Conservation (phyloP, 2,797 vertebrate species). For the Coranthus polyacanthus region DNA sequence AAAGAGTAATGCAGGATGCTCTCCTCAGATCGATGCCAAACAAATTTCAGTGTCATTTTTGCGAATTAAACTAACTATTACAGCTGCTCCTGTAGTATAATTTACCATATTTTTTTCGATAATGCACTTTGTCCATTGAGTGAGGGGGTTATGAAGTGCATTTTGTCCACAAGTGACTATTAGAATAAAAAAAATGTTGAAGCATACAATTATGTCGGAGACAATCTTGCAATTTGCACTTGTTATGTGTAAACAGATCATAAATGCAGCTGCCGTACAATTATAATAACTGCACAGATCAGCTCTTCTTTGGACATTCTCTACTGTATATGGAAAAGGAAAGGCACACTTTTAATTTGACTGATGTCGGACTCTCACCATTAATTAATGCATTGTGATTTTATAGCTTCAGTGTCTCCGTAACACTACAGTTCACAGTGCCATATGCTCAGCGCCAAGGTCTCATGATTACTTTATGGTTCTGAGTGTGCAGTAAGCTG, state of each 20-base stretch:
- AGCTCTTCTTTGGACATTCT: conserved; percentile 53
- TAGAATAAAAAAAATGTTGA: conserved; percentile 45
- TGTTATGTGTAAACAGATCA: conserved; percentile 60
- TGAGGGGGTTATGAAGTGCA: conserved; percentile 29
- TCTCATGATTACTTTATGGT: conserved; percentile 53
- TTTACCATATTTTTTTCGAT: conserved; percentile 4
- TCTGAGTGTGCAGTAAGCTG: conserved; percentile 44
- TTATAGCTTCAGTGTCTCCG: conserved; percentile 42
- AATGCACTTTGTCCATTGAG: conserved; percentile 38
- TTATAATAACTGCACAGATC: conserved; percentile 65
- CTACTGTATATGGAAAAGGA: conserved; percentile 27
- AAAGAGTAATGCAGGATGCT: conserved; percentile 24
- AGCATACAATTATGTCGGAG: conserved; percentile 52
- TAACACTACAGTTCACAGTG: conserved; percentile 28
- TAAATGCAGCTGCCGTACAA: conserved; percentile 63
- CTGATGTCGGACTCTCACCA: conserved; percentile 59
- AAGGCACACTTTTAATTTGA: conserved; percentile 55
- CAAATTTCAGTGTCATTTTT: conserved; percentile 22
- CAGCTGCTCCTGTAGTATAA: conserved; percentile 14
- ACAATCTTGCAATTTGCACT: conserved; percentile 58
- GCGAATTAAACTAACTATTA: conserved; percentile 45
- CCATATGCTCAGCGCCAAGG: conserved; percentile 56
- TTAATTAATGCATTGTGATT: conserved; percentile 59
- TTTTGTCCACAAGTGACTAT: conserved; percentile 46
- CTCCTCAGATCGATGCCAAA: conserved; percentile 45